Conservation (phyloP, 2,888 invertebrate genomes). For the Melanophora roralis region DNA sequence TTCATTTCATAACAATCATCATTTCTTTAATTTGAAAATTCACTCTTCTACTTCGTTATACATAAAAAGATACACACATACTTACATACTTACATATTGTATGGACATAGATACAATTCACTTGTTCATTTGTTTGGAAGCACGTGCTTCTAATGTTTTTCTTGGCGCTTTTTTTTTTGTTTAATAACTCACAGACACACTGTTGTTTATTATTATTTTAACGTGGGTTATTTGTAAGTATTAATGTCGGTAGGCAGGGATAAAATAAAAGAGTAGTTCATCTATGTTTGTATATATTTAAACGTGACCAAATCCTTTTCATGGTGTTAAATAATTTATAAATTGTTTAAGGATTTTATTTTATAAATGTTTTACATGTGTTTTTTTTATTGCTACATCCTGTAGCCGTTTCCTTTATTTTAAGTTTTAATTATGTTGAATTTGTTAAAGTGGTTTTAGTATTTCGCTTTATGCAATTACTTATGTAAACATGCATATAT, state of each 20-base stretch:
- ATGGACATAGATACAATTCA: slow-evolving; percentile 15
- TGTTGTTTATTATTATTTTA: slow-evolving; percentile 33
- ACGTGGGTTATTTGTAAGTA: neutral
- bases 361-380: slow-evolving; percentile 15
- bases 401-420: neutral
- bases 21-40: too few relatives aligned
- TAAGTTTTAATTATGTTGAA: slow-evolving; percentile 47
- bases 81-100: neutral
- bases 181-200: slow-evolving; percentile 17
- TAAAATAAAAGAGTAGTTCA: neutral
- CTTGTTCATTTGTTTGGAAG: slow-evolving; percentile 43
- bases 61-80: neutral
- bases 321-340: slow-evolving; percentile 56
- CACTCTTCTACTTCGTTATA: too few relatives aligned
- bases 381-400: slow-evolving; percentile 16
- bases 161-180: slow-evolving; percentile 18
- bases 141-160: slow-evolving; percentile 59
- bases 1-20: slow-evolving; percentile 36
- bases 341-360: slow-evolving; percentile 52
- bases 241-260: neutral
- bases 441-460: slow-evolving; percentile 16
- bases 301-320: slow-evolving; percentile 62
- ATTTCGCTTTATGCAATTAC: neutral
- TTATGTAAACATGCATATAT: too few relatives aligned
- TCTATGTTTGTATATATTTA: too few relatives aligned